phyloP scores from a whole-genome alignment of 2,797 vertebrate species.

The Carapus acus region DNA sequence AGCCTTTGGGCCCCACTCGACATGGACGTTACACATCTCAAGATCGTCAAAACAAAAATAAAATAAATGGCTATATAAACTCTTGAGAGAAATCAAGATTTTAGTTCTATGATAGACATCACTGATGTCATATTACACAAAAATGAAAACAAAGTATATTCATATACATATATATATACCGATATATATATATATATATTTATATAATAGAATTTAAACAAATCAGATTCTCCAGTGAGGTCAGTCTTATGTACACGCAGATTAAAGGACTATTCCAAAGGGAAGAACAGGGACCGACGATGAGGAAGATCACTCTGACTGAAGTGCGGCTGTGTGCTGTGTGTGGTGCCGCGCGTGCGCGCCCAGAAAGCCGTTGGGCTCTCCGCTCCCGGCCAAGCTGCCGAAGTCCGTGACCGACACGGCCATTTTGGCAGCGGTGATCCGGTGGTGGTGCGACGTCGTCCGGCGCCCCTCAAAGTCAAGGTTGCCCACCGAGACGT shows the following conservation, averaged over 20 bases:
- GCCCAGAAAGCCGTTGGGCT: constrained; percentile 87
- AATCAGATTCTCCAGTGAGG: constrained; percentile 68
- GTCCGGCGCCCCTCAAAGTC: constrained; percentile 89
- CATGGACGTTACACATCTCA: constrained; percentile 78
- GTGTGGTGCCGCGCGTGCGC: constrained; percentile 88
- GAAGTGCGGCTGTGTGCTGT: constrained; percentile 88
- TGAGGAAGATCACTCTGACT: constrained; percentile 83
- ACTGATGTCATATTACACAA: constrained; percentile 99
- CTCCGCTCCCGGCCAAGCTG: constrained; percentile 79
- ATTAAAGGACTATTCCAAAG: constrained; percentile 71
- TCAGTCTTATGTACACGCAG: constrained; percentile 85
- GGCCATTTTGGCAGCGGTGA: constrained; percentile 95
- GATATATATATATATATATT: constrained; percentile 46
- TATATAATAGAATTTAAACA: constrained; percentile 83
- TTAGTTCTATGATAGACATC: constrained; percentile 99
- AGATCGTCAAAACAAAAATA: constrained; percentile 72
- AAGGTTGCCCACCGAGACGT: constrained; percentile 90
- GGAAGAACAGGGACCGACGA: constrained; percentile 63
- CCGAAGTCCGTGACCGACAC: constrained; percentile 96
- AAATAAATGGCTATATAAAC: constrained; percentile 91
- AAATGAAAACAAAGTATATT: constrained; percentile 66
- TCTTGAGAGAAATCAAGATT: constrained; percentile 99
- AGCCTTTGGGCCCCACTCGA: constrained; percentile 83
- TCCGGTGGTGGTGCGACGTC: constrained; percentile 76
- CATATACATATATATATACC: constrained; percentile 59